Percentiles rank a stretch among this genome's conserved stretches.
phyloP scores from a whole-genome alignment of 1,140 invertebrate genomes.

The Drosophila lowei region DNA sequence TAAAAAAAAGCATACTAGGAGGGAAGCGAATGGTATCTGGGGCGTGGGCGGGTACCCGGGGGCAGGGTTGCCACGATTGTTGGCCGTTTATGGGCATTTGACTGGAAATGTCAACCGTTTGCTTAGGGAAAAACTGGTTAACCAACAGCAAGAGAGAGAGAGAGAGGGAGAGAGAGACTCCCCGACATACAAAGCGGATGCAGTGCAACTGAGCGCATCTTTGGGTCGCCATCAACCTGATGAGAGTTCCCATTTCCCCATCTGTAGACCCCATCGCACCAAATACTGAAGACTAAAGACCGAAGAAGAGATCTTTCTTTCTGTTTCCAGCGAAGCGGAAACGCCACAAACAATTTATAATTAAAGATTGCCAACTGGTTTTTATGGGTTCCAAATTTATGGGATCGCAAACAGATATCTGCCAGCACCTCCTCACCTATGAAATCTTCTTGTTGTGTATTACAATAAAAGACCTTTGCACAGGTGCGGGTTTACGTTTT shows the following conservation, averaged over 20 bases:
- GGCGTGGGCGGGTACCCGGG: constrained; percentile 28
- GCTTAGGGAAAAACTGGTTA: constrained; percentile 71
- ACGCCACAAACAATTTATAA: constrained; percentile 56
- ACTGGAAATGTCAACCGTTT: constrained; percentile 75
- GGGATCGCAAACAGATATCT: constrained; percentile 50
- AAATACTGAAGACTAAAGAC: constrained; percentile 5
- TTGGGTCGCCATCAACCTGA: constrained; percentile 50
- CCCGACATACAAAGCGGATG: constrained; percentile 60
- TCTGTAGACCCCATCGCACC: constrained; percentile 17
- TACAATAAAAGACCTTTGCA: constrained; percentile 19
- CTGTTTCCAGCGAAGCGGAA: constrained; percentile 47
- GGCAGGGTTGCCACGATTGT: constrained; percentile 44
- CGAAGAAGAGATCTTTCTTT: constrained; percentile 35
- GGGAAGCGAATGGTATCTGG: constrained; percentile 6
- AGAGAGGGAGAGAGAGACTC: constrained; percentile 22
- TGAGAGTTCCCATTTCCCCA: constrained; percentile 14
- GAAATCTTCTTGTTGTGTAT: constrained; percentile 19
- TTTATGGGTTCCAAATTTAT: constrained; percentile 42
- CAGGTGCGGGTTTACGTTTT: constrained; percentile 5
- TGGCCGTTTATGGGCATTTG: constrained; percentile 76
- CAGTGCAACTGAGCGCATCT: constrained; percentile 77
- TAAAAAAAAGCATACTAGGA: neutral
- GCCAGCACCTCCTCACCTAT: constrained; percentile 33
- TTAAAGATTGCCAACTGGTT: constrained; percentile 61
- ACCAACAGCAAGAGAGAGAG: constrained; percentile 51